Percentiles rank a stretch among this genome's conserved stretches.
These are phyloP conservation scores for Aphis gossypii DNA, from an alignment of 1,140 invertebrate species.

Conservation along the genomic window DNA sequence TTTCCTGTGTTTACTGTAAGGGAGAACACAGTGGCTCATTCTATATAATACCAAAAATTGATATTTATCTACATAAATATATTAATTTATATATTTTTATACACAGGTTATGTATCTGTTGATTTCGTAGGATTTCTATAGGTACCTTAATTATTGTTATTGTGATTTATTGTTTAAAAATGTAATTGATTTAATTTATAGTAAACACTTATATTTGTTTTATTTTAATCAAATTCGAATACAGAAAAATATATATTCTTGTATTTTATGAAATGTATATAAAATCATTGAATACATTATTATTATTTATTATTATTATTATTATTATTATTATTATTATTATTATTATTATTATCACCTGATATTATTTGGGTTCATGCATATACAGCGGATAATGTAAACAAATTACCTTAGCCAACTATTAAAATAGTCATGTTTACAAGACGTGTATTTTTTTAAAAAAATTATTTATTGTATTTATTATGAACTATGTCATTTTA, in stretches of 20 bases:
- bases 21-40: not conserved
- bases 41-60: conserved; percentile 46
- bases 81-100: conserved; percentile 54
- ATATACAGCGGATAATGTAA: conserved; percentile 22
- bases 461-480: conserved; percentile 40
- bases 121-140: conserved; percentile 49
- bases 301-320: conserved; percentile 39
- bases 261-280: conserved; percentile 42
- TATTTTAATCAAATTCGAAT: conserved; percentile 9
- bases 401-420: conserved; percentile 41
- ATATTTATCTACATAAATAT: conserved; percentile 41
- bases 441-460: conserved; percentile 43
- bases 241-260: conserved; percentile 38
- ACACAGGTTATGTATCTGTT: conserved; percentile 53
- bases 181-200: conserved; percentile 52
- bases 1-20: not conserved
- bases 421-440: conserved; percentile 38
- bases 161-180: conserved; percentile 57
- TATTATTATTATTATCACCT: conserved; percentile 38
- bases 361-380: conserved; percentile 19
- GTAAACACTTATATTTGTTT: conserved; percentile 33
- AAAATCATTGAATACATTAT: conserved; percentile 32
- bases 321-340: conserved; percentile 31
- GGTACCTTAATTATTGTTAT: conserved; percentile 51
- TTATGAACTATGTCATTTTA: conserved; percentile 32